phyloP scores from a whole-genome alignment of 2,113 vertebrate genomes.

The Mirounga angustirostris region DNA sequence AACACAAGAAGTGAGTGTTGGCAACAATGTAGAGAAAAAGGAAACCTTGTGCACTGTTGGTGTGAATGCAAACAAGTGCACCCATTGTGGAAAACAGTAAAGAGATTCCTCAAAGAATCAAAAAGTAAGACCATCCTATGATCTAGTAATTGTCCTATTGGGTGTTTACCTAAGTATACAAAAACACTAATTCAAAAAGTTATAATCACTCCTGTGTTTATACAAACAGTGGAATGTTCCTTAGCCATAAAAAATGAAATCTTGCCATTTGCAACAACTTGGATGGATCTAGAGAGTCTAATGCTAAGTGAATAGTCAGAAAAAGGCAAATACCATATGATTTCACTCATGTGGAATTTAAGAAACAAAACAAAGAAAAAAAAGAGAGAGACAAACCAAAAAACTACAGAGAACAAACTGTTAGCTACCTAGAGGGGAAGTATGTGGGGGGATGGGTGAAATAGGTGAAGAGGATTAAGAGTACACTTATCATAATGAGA shows the following conservation, averaged over 20 bases:
- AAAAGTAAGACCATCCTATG: not conserved
- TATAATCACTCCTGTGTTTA: not conserved
- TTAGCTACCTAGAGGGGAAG: not conserved
- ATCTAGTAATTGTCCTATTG: not conserved
- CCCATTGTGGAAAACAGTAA: not conserved
- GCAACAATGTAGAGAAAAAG: not conserved
- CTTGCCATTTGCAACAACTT: not conserved
- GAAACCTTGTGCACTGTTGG: not conserved
- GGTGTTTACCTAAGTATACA: not conserved
- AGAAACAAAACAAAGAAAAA: not conserved
- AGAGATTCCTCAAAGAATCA: not conserved
- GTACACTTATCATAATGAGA: not conserved
- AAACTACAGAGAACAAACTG: not conserved
- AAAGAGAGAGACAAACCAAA: not conserved
- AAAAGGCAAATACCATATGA: not conserved
- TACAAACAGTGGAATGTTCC: not conserved
- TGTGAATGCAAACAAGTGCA: not conserved
- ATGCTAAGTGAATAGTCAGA: not conserved
- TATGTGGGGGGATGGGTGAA: not conserved
- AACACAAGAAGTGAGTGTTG: not conserved
- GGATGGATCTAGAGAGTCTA: not conserved
- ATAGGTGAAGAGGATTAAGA: not conserved
- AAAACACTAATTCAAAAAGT: not conserved
- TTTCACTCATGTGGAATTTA: not conserved
- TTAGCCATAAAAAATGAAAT: not conserved